phyloP scores from a whole-genome alignment of 2,888 invertebrate species.

The Elmis aenea region DNA sequence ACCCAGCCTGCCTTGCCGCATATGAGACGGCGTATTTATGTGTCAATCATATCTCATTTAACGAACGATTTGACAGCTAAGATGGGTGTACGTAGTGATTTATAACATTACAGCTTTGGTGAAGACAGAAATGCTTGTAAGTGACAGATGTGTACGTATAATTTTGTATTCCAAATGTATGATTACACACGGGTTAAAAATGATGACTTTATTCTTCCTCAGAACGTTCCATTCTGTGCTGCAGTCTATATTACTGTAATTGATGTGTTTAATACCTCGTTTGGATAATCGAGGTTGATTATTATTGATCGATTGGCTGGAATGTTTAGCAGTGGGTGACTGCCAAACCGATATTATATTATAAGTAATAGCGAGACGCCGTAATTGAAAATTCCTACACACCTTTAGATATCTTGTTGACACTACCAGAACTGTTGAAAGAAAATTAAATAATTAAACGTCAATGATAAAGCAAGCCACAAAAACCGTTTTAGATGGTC shows the following conservation, averaged over 20 bases:
- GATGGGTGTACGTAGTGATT: conserved; percentile 44
- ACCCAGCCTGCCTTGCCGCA: conserved; percentile 3
- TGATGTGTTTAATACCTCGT: conserved; percentile 36
- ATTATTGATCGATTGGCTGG: not conserved
- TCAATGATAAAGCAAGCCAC: too few species aligned
- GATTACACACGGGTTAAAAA: conserved; percentile 42
- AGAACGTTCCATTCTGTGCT: conserved; percentile 21
- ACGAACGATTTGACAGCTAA: conserved; percentile 42
- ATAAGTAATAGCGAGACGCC: too few species aligned
- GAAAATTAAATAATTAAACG: too few species aligned
- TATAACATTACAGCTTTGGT: conserved; percentile 39
- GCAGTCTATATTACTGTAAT: conserved; percentile 25
- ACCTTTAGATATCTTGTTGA: too few species aligned
- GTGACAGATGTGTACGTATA: conserved; percentile 43
- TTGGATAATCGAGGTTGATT: conserved; percentile 12
- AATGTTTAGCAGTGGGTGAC: too few species aligned
- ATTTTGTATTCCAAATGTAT: conserved; percentile 40
- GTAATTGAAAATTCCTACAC: too few species aligned
- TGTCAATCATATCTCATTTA: conserved; percentile 48
- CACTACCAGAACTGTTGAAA: too few species aligned
- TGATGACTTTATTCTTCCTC: conserved; percentile 41
- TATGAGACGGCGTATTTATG: conserved; percentile 40
- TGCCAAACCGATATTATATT: too few species aligned
- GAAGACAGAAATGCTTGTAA: conserved; percentile 44
- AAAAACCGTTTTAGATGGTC: too few species aligned